Base-by-base conservation (phyloP, 2,888 invertebrate species). In the Amblyteles armatorius region DNA sequence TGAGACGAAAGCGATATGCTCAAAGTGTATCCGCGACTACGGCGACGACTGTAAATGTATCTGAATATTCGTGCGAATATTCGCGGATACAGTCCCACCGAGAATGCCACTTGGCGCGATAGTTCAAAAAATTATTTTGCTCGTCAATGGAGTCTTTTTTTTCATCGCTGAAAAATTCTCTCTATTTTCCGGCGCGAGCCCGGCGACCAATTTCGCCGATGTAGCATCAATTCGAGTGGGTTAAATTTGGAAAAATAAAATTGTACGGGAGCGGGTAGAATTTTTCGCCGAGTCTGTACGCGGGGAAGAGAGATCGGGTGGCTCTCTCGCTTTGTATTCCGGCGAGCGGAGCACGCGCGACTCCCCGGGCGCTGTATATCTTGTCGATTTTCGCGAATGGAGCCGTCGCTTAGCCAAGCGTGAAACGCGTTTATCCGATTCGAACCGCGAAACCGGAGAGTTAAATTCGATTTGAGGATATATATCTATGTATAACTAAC, bases 361-460 rank as follows among this genome's bases (percentile, higher is more conserved):
- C 86, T 79, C 79, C 63, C 82, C 83, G 79, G 74, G 83, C 76
- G 74, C 79, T 87, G 89, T 92, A 91, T 92, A 92, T 92, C 92
- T 92, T 89, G 90, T 91, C 88, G 92, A 92, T 92, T 87, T 92
- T 91, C 90, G 80, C 83, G 91, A 92, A 93, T 93, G 91, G 92
- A 91, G 90, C 91, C 91, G 92, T 92, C 92, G 93, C 92, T 93
- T 93, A 93, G 91, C 91, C 91, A 89, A 92, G 91, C 93, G 91
- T 92, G 92, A 93, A 93, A 91, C 92, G 90, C 92, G 92, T 93
- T 93, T 92, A 92, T 91, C 91, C 91, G 89, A 91, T 92, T 89
- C 90, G 82, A 87, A 83, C 69, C 83, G 69, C 80, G 44, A 68
- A 86, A 87, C 79, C 78, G 67, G 36, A 33, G 72, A 50, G 63